These are phyloP conservation scores for Galaxea fascicularis DNA, from an alignment of 92 coral and sea anemone genomes.

Conservation along the genomic window DNA sequence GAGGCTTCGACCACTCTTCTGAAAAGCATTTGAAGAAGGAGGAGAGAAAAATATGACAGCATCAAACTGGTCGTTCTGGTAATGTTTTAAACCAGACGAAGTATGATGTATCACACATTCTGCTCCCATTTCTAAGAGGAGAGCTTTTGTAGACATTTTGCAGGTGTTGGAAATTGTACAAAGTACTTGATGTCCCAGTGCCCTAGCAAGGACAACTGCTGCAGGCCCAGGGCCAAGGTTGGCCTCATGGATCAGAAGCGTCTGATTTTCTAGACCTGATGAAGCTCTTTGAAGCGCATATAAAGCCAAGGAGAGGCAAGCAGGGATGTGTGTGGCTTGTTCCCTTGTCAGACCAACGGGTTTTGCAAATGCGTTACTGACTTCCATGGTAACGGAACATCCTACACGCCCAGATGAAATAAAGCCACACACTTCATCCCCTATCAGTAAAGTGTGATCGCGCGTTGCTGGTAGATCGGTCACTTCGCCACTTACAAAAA, in stretches of 20 bases:
- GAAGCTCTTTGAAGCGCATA: conserved; percentile 47
- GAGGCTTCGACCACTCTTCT: conserved; percentile 18
- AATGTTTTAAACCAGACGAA: not conserved
- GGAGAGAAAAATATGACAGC: conserved; percentile 40
- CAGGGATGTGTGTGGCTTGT: conserved; percentile 62
- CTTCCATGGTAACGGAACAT: conserved; percentile 11
- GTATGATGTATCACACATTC: conserved; percentile 27
- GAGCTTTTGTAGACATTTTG: conserved; percentile 1
- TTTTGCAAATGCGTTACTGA: conserved; percentile 27
- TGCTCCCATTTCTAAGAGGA: conserved; percentile 47
- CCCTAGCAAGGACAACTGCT: conserved; percentile 57
- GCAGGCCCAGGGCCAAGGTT: conserved; percentile 65
- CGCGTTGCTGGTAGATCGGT: not conserved
- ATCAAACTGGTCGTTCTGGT: conserved; percentile 5
- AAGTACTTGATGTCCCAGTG: conserved; percentile 50
- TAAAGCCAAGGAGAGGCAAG: conserved; percentile 56
- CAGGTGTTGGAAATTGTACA: conserved; percentile 55
- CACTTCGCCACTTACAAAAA: conserved; percentile 40
- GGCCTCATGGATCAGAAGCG: conserved; percentile 56
- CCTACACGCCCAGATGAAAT: conserved; percentile 54
- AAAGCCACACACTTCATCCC: conserved; percentile 58
- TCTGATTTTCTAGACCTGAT: not conserved
- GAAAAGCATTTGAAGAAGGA: conserved; percentile 29
- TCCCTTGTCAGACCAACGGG: conserved; percentile 46
- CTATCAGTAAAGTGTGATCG: not conserved